Percentiles rank a stretch among this genome's conserved stretches.
Conservation (phyloP, 2,113 vertebrate genomes). For the Oryzias celebensis region DNA sequence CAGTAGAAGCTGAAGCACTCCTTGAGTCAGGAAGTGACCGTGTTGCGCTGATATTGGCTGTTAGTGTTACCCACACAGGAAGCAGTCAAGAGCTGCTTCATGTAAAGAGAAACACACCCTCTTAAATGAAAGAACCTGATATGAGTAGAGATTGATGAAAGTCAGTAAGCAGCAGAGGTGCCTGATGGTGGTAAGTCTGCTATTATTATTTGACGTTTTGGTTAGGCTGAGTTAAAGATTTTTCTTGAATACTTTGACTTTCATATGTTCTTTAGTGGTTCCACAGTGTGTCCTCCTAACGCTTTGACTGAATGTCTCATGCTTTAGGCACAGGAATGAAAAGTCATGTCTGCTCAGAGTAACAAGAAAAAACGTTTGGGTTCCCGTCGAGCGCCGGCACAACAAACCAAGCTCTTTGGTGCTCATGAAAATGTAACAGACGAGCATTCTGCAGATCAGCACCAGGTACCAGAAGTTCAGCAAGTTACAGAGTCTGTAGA, state of each 20-base stretch:
- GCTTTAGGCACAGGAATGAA: slow-evolving; percentile 59
- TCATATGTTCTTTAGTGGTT: not conserved
- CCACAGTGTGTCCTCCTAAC: not conserved
- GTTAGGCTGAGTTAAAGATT: too few relatives aligned
- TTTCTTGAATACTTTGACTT: too few relatives aligned
- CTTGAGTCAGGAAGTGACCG: slow-evolving; percentile 33
- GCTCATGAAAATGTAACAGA: slow-evolving; percentile 6
- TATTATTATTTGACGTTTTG: too few relatives aligned
- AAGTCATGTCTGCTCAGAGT: slow-evolving; percentile 60
- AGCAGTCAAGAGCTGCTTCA: slow-evolving; percentile 30
- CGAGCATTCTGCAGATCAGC: not conserved
- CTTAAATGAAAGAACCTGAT: slow-evolving; percentile 18
- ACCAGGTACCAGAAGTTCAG: not conserved
- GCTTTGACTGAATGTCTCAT: slow-evolving; percentile 29
- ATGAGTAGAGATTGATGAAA: not conserved
- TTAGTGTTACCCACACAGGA: slow-evolving; percentile 58
- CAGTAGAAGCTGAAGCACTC: not conserved
- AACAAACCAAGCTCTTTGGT: slow-evolving; percentile 27
- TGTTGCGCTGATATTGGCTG: not conserved
- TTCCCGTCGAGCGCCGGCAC: slow-evolving; percentile 50
- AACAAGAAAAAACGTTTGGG: slow-evolving; percentile 77
- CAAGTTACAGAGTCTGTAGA: not conserved
- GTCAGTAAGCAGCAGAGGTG: slow-evolving; percentile 1
- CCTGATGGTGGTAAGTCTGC: not conserved
- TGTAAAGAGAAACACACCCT: slow-evolving; percentile 33